phyloP scores from a whole-genome alignment of 1,140 invertebrate species.

The Elymnias hypermnestra region DNA sequence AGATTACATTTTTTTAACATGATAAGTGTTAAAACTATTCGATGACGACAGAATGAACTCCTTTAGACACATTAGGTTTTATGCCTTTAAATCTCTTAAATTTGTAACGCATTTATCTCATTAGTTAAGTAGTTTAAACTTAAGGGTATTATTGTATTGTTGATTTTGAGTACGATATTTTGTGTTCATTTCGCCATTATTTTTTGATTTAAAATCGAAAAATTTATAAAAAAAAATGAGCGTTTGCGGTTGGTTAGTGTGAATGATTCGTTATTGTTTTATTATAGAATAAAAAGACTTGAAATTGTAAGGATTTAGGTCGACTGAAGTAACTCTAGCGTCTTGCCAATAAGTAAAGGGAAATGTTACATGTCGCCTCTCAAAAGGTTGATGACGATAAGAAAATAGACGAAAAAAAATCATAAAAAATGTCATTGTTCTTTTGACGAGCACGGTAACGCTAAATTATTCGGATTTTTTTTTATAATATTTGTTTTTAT shows the following conservation, averaged over 20 bases:
- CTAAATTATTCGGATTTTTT: background rate
- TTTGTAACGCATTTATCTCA: constrained; percentile 21
- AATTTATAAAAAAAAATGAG: background rate
- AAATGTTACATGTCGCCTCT: background rate
- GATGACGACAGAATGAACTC: too few species aligned
- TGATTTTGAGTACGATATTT: background rate
- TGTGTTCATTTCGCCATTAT: constrained; percentile 3
- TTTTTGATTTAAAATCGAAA: constrained; percentile 1
- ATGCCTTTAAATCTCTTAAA: background rate
- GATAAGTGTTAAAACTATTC: too few species aligned
- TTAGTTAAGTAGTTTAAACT: constrained; percentile 6
- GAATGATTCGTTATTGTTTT: background rate
- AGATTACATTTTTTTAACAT: too few species aligned
- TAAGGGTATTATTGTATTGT: background rate
- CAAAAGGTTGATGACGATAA: background rate
- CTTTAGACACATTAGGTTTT: too few species aligned
- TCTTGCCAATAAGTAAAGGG: constrained; percentile 14
- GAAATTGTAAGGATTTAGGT: background rate
- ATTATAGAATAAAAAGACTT: background rate
- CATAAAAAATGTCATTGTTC: constrained; percentile 5
- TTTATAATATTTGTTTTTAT: constrained; percentile 20
- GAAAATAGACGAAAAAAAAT: constrained; percentile 3
- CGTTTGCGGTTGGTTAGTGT: background rate
- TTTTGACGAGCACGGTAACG: constrained; percentile 4
- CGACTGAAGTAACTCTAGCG: constrained; percentile 7